Evolutionary conservation across 2,888 invertebrate species (phyloP).

Genomic region (Cryptocheilus praepositus): DNA sequence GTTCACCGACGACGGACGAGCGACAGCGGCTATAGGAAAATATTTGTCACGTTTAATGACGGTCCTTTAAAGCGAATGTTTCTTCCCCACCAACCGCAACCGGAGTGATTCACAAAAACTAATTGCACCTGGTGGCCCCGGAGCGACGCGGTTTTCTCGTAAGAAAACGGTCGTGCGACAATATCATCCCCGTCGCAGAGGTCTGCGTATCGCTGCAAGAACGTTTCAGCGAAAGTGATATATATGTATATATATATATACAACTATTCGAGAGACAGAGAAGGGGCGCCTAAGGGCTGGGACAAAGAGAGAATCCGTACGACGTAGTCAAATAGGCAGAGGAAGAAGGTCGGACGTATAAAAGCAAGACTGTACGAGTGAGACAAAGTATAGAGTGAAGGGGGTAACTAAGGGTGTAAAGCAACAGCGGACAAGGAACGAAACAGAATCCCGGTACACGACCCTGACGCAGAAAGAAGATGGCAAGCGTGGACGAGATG

Average conservation of each 20-base stretch:
- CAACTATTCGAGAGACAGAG: too few species aligned
- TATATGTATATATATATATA: too few species aligned
- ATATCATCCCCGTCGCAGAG: background rate
- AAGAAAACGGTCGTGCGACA: conserved; percentile 1
- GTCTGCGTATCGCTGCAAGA: conserved; percentile 3
- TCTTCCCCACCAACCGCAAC: conserved; percentile 34
- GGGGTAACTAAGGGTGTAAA: too few species aligned
- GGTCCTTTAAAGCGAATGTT: conserved; percentile 21
- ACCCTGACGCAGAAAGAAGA: too few species aligned
- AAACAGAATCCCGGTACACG: too few species aligned
- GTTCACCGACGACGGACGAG: background rate
- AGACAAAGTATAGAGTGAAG: background rate
- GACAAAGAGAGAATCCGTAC: too few species aligned
- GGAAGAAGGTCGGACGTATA: background rate
- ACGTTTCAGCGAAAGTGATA: conserved; percentile 7
- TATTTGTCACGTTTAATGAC: conserved; percentile 17
- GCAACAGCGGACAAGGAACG: background rate
- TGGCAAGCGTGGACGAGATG: background rate
- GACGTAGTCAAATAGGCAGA: background rate
- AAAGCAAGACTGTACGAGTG: background rate
- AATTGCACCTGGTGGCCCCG: conserved; percentile 27
- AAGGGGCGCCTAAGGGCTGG: background rate
- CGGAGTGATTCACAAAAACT: conserved; percentile 22
- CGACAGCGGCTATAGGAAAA: conserved; percentile 10
- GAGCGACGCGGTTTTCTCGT: conserved; percentile 7